Percentiles rank a stretch among this genome's conserved stretches.
Evolutionary conservation across 2,113 vertebrate species (phyloP).

Genomic region (Oenanthe oenanthe): DNA sequence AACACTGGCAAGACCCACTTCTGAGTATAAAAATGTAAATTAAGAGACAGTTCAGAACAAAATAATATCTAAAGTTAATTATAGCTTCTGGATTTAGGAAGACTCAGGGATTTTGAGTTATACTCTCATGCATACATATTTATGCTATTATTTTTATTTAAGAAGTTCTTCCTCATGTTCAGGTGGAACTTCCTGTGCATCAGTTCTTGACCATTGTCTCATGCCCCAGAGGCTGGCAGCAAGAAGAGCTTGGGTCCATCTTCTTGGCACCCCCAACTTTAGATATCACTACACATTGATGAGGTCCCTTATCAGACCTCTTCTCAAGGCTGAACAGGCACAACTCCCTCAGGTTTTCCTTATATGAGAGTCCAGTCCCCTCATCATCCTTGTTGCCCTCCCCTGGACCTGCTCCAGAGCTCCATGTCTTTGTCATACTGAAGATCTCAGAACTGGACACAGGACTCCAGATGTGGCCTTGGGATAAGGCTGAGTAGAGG

Average conservation of each 20-base stretch:
- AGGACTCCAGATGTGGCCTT: neutral
- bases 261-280: neutral
- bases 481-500: neutral
- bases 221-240: fast-evolving
- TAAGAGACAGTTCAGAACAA: neutral
- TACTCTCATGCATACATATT: neutral
- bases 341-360: neutral
- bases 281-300: neutral
- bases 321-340: neutral
- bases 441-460: neutral
- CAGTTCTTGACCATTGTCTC: neutral
- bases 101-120: neutral
- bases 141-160: neutral
- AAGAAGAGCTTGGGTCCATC: neutral
- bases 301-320: neutral
- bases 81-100: neutral
- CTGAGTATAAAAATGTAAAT: neutral
- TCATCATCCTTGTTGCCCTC: neutral
- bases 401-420: neutral
- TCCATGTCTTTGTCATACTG: neutral
- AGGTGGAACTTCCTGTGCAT: neutral
- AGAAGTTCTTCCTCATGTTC: neutral
- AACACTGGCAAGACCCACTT: neutral
- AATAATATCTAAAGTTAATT: neutral
- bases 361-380: neutral